phyloP scores from a whole-genome alignment of 1,140 invertebrate species.

The Drosophila navojoa region DNA sequence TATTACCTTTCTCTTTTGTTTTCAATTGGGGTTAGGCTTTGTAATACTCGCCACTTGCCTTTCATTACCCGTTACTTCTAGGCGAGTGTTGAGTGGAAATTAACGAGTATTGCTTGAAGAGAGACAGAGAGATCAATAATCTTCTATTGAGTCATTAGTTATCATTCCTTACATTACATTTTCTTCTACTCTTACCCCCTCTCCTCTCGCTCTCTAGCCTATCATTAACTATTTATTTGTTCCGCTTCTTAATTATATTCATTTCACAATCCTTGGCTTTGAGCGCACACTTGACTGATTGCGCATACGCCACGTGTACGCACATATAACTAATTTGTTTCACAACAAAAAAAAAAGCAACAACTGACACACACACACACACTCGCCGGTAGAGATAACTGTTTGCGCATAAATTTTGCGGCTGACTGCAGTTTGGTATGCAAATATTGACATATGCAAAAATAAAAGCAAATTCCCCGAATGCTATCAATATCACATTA shows the following conservation, averaged over 20 bases:
- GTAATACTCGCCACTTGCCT: neutral
- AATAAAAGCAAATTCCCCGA: constrained; percentile 16
- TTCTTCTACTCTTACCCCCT: neutral
- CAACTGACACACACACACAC: neutral
- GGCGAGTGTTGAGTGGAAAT: no score
- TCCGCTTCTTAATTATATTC: neutral
- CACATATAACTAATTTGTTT: constrained; percentile 24
- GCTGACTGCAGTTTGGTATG: constrained; percentile 33
- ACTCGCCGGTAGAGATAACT: neutral
- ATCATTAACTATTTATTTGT: no score
- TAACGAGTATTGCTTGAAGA: no score
- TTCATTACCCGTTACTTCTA: neutral
- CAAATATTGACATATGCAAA: constrained; percentile 48
- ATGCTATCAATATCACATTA: constrained; percentile 62
- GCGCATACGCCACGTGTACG: constrained; percentile 37
- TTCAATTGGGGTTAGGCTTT: neutral
- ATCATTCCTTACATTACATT: no score
- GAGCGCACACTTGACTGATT: constrained; percentile 34
- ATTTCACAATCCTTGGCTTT: constrained; percentile 5
- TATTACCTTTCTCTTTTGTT: no score
- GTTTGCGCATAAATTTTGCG: constrained; percentile 48
- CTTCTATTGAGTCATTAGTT: no score
- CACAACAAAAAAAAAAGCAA: constrained; percentile 16
- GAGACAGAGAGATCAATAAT: no score
- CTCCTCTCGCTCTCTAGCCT: neutral